phyloP scores from a whole-genome alignment of 2,888 invertebrate species.

The Mongoloraphidia duomilia region DNA sequence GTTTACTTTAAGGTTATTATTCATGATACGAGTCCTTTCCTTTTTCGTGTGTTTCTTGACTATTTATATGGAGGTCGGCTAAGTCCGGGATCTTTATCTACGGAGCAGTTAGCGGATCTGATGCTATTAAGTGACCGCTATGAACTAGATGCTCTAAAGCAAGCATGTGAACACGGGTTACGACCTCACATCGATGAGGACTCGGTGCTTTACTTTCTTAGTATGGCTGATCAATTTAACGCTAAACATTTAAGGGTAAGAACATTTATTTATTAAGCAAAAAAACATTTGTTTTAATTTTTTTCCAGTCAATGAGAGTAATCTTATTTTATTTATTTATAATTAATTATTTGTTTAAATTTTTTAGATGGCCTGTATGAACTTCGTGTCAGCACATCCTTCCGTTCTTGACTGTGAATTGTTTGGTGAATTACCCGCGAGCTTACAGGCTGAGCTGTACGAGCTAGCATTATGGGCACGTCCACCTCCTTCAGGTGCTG shows the following conservation, averaged over 20 bases:
- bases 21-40: constrained; percentile 45
- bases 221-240: constrained; percentile 51
- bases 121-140: constrained; percentile 48
- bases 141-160: constrained; percentile 45
- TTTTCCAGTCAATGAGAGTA: too few species aligned
- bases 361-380: constrained; percentile 35
- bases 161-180: constrained; percentile 45
- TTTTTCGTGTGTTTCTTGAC: constrained; percentile 45
- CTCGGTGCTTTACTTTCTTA: constrained; percentile 45
- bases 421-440: constrained; percentile 39
- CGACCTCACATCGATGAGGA: constrained; percentile 45
- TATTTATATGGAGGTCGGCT: constrained; percentile 49
- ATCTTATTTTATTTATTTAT: too few species aligned
- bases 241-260: constrained; percentile 38
- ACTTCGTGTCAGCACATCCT: constrained; percentile 37
- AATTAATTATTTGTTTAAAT: not conserved
- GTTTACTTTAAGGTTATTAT: constrained; percentile 45
- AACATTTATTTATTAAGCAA: too few species aligned
- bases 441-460: constrained; percentile 41
- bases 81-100: constrained; percentile 28
- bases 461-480: constrained; percentile 27
- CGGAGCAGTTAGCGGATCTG: constrained; percentile 45
- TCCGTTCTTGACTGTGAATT: constrained; percentile 37
- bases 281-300: too few species aligned
- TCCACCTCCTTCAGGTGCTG: constrained; percentile 12